A percentile compares a stretch with the other conserved stretches of the same genome.
These are phyloP conservation scores for Dryas iulia DNA, from an alignment of 1,140 invertebrate genomes.

Conservation along the genomic window DNA sequence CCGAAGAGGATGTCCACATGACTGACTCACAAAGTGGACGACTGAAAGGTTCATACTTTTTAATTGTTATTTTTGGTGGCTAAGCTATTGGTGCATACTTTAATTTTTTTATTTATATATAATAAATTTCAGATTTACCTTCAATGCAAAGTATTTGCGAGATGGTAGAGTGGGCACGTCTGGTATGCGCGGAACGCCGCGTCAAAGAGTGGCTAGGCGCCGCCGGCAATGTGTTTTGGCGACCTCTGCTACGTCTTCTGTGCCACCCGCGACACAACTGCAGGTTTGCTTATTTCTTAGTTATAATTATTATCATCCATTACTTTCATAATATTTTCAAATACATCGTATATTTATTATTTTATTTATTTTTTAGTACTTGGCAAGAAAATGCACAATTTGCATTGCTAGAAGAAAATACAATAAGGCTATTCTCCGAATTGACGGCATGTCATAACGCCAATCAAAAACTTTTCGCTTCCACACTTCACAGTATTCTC, in stretches of 20 bases:
- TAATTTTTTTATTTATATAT: not conserved
- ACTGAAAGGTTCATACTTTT: slow-evolving; percentile 11
- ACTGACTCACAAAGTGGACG: slow-evolving; percentile 37
- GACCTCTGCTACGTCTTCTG: slow-evolving; percentile 87
- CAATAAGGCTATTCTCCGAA: slow-evolving; percentile 87
- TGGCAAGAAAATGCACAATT: slow-evolving; percentile 81
- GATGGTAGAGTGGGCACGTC: slow-evolving; percentile 90
- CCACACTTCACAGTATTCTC: slow-evolving; percentile 86
- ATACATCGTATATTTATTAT: not conserved
- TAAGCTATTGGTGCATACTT: too few relatives aligned
- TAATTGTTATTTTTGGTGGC: not conserved
- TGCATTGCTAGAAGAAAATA: slow-evolving; percentile 86
- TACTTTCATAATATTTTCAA: not conserved
- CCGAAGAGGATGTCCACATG: slow-evolving; percentile 55
- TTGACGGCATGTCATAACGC: slow-evolving; percentile 91
- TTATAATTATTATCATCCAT: not conserved
- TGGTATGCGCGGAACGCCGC: slow-evolving; percentile 88
- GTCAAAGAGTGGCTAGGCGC: slow-evolving; percentile 94
- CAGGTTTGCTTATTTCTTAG: slow-evolving; percentile 51
- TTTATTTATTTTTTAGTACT: slow-evolving; percentile 45
- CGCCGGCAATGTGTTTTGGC: slow-evolving; percentile 90
- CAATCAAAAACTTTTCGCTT: slow-evolving; percentile 92
- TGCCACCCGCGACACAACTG: slow-evolving; percentile 82
- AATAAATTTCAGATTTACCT: slow-evolving; percentile 38
- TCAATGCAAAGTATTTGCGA: slow-evolving; percentile 78